Base-by-base conservation (phyloP, 2,113 vertebrate species). In the Eurystomus gularis region DNA sequence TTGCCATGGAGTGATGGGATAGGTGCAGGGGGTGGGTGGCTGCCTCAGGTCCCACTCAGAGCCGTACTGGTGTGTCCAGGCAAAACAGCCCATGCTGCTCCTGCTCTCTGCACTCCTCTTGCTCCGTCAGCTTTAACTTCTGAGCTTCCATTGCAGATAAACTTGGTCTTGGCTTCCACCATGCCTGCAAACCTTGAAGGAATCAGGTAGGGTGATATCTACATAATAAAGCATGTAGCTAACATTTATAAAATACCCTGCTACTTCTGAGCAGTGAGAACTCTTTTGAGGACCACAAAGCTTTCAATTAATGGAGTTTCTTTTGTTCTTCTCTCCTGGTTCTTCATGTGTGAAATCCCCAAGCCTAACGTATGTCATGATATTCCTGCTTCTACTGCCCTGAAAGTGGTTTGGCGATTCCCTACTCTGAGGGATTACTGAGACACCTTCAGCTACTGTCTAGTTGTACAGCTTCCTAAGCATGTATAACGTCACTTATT, bases 1-100 rank as follows among this genome's bases (percentile, higher is more conserved):
- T 26, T 73, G 25, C 48, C 28, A 4, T 1, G 2, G 23, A 49
- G 13, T 35, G 39, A 35, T 1, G 1, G 8, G 16, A 6, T 0
- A 3, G 9, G 44, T 57, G 29, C 44, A 58, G 33, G 33, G 9
- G 10, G 4, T 37, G 26, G 6, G n/a, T 80, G 83, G 8, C 40
- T 91, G 68, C 28, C 29, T 31, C 20, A 37, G 42, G 33, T 78
- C 35, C 24, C 29, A 55, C 4, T 3, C 3, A 11, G 39, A 75
- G 35, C 10, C 48, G 40, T 57, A 1, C 35, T 12, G 33, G 11
- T 31, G 20, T 2, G 5, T 64, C 23, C 31, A 17, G 11, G 37
- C 19, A 44, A 64, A 78, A 26, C 6, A 49, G 6, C 58, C 18
- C 64, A 29, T 75, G 42, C 23, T 42, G 6, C 19, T 76, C 25